Conservation (phyloP, 2,888 invertebrate species). For the Polymixis lichenea region DNA sequence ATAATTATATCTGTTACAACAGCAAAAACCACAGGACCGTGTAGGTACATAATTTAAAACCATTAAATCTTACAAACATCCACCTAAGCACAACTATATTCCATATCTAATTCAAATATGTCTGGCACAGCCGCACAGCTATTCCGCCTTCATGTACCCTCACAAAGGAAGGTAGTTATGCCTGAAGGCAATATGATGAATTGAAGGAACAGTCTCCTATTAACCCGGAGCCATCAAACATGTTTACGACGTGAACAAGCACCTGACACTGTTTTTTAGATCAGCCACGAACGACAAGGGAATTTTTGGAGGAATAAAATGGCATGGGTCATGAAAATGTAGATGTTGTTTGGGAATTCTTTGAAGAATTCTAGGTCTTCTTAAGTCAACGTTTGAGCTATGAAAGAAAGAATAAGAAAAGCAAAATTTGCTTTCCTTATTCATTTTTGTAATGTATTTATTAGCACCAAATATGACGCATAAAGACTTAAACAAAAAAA, state of each 20-base stretch:
- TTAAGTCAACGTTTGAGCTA: neutral
- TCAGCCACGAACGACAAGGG: conserved; percentile 29
- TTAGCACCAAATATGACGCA: too few relatives aligned
- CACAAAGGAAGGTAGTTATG: conserved; percentile 43
- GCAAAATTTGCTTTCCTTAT: too few relatives aligned
- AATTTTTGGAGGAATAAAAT: conserved; percentile 17
- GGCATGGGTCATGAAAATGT: conserved; percentile 31
- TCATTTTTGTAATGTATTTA: too few relatives aligned
- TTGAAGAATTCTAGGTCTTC: conserved; percentile 12
- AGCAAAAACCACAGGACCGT: too few relatives aligned
- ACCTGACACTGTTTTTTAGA: conserved; percentile 56
- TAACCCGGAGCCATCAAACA: conserved; percentile 58
- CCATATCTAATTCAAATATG: conserved; percentile 18
- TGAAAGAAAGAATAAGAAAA: neutral
- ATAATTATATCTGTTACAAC: too few relatives aligned
- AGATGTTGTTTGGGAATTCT: neutral
- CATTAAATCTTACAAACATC: neutral
- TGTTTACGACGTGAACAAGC: conserved; percentile 51
- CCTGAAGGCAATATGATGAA: conserved; percentile 54
- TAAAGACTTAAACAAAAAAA: too few relatives aligned
- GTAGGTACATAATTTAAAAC: too few relatives aligned
- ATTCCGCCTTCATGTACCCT: conserved; percentile 11
- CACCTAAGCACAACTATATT: neutral
- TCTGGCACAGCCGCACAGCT: conserved; percentile 28
- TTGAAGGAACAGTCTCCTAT: conserved; percentile 53